A percentile compares a stretch with the other conserved stretches of the same genome.
phyloP scores from a whole-genome alignment of 2,113 vertebrate genomes.

The Gymnarchus niloticus region DNA sequence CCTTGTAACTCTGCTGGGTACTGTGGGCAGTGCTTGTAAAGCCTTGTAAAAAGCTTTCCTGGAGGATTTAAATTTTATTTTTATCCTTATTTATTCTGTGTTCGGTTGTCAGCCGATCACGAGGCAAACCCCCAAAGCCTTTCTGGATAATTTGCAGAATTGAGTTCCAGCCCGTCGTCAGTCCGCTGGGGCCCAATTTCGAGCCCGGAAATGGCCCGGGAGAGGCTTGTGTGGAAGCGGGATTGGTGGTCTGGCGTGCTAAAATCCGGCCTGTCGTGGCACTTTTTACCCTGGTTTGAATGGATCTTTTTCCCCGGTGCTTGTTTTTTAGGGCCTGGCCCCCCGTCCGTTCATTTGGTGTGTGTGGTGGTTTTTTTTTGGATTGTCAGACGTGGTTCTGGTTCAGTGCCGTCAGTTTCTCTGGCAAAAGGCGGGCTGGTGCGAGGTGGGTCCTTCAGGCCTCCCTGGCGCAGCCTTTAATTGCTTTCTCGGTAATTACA shows the following conservation, averaged over 20 bases:
- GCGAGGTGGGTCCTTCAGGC: not conserved
- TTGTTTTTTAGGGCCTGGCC: not conserved
- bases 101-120: not conserved
- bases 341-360: not conserved
- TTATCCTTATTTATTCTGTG: not conserved
- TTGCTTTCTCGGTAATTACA: not conserved
- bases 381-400: slow-evolving; percentile 16
- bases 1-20: not conserved
- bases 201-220: not conserved
- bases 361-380: slow-evolving; percentile 23
- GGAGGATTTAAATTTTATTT: no score
- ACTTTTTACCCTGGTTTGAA: not conserved
- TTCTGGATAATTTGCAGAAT: not conserved
- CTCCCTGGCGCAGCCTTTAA: slow-evolving; percentile 14
- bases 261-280: not conserved
- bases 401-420: slow-evolving; percentile 28
- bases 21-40: not conserved
- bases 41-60: not conserved
- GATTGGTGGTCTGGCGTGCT: slow-evolving; percentile 33
- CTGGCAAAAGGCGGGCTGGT: slow-evolving; percentile 11
- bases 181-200: not conserved
- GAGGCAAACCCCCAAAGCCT: not conserved
- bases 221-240: slow-evolving; percentile 25
- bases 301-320: not conserved
- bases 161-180: slow-evolving; percentile 1